Conservation (phyloP, 2,888 invertebrate species). For the Notodonta dromedarius region DNA sequence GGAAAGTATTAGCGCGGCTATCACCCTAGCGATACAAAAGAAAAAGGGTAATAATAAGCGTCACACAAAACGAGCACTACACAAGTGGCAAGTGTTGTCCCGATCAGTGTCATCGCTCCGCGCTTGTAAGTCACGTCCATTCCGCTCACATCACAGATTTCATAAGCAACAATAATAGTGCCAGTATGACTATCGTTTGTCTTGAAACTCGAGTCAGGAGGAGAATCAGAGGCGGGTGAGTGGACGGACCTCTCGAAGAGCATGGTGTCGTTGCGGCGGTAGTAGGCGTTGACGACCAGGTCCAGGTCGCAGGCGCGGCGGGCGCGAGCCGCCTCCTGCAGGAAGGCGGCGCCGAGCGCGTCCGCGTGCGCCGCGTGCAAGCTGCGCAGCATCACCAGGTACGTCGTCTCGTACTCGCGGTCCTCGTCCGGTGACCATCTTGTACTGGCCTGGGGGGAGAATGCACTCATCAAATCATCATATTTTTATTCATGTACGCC, state of each 20-base stretch:
- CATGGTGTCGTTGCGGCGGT: conserved; percentile 60
- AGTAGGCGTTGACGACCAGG: conserved; percentile 58
- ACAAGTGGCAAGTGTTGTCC: too few relatives aligned
- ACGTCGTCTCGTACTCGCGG: conserved; percentile 19
- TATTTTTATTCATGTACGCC: not conserved
- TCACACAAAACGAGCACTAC: too few relatives aligned
- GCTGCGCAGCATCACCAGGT: conserved; percentile 48
- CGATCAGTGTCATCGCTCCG: too few relatives aligned
- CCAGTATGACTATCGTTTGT: too few relatives aligned
- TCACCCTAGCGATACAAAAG: too few relatives aligned
- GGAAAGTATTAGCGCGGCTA: too few relatives aligned
- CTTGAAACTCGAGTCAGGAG: too few relatives aligned
- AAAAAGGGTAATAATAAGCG: too few relatives aligned
- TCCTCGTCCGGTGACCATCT: conserved; percentile 10
- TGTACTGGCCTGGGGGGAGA: conserved; percentile 23
- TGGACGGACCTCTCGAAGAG: conserved; percentile 70
- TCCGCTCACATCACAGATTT: too few relatives aligned
- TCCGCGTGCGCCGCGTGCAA: conserved; percentile 29
- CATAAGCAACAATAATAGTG: too few relatives aligned
- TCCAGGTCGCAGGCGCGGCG: conserved; percentile 46
- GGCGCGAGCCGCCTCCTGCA: conserved; percentile 22
- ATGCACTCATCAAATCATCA: not conserved
- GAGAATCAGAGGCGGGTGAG: conserved; percentile 9
- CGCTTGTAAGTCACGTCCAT: too few relatives aligned
- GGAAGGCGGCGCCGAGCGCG: conserved; percentile 7